A percentile compares a stretch with the other conserved stretches of the same genome.
Conservation (phyloP, 2,888 invertebrate species). For the Emmelina monodactyla region DNA sequence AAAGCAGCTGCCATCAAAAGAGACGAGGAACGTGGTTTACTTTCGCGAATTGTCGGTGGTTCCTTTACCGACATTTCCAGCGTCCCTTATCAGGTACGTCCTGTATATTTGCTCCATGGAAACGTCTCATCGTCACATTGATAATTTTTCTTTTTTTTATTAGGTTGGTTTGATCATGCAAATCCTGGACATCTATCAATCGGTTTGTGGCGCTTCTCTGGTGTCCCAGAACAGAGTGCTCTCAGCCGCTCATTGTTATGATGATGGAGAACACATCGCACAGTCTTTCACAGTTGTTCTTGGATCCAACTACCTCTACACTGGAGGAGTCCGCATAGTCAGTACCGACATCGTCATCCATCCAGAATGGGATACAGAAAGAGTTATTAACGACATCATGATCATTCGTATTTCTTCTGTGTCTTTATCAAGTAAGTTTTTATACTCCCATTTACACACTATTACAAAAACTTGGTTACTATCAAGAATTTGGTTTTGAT, state of each 20-base stretch:
- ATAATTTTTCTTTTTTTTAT: too few species aligned
- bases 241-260: constrained; percentile 34
- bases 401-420: constrained; percentile 20
- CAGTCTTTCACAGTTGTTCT: constrained; percentile 26
- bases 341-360: constrained; percentile 23
- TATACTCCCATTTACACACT: too few species aligned
- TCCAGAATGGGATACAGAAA: constrained; percentile 23
- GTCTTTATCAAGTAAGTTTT: constrained; percentile 20
- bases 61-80: constrained; percentile 2
- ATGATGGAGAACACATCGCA: constrained; percentile 24
- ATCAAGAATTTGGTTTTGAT: too few species aligned
- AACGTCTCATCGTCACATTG: too few species aligned
- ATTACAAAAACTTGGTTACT: too few species aligned
- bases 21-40: neutral
- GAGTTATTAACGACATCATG: constrained; percentile 27
- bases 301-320: constrained; percentile 30
- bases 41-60: neutral
- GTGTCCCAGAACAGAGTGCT: constrained; percentile 21
- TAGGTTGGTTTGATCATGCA: constrained; percentile 34
- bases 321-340: constrained; percentile 24
- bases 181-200: constrained; percentile 24
- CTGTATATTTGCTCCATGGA: too few species aligned
- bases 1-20: constrained; percentile 2
- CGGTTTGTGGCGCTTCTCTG: constrained; percentile 33
- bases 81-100: constrained; percentile 10